These are phyloP conservation scores for Gouania willdenowi DNA, from an alignment of 2,797 vertebrate species.

Conservation along the genomic window DNA sequence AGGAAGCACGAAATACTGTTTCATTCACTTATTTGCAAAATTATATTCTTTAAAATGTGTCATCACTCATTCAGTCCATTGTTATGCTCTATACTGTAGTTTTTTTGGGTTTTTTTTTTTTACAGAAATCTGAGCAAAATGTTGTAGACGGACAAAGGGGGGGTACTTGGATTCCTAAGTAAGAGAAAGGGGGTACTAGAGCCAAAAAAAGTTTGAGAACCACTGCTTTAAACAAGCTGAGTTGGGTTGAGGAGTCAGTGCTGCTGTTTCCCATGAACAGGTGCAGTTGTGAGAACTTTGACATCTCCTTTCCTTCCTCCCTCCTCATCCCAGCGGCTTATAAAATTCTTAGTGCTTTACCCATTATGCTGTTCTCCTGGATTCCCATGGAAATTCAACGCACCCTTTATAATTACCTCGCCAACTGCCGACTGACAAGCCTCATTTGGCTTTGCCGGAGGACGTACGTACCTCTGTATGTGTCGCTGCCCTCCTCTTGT, in stretches of 20 bases:
- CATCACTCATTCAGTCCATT: no score
- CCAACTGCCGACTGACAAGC: constrained; percentile 77
- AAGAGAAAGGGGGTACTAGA: constrained; percentile 8
- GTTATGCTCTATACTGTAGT: no score
- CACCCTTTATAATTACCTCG: constrained; percentile 71
- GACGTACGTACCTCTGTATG: constrained; percentile 62
- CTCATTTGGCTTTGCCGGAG: constrained; percentile 63
- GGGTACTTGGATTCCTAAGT: background rate
- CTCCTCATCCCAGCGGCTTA: constrained; percentile 49
- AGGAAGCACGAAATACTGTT: no score
- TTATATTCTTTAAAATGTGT: no score
- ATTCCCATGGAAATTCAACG: constrained; percentile 65
- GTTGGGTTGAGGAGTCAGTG: no score
- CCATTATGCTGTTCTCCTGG: constrained; percentile 63
- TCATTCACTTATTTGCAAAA: no score
- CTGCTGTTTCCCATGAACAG: background rate
- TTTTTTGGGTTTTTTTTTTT: no score
- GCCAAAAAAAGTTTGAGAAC: no score
- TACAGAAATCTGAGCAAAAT: no score
- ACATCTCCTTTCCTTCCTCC: constrained; percentile 20
- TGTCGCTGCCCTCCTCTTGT: constrained; percentile 60
- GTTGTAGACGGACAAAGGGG: background rate
- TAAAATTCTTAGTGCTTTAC: constrained; percentile 70
- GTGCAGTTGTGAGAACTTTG: constrained; percentile 1
- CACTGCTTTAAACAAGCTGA: no score